These are phyloP conservation scores for Gila orcuttii DNA, from an alignment of 2,113 vertebrate genomes.

Conservation along the genomic window DNA sequence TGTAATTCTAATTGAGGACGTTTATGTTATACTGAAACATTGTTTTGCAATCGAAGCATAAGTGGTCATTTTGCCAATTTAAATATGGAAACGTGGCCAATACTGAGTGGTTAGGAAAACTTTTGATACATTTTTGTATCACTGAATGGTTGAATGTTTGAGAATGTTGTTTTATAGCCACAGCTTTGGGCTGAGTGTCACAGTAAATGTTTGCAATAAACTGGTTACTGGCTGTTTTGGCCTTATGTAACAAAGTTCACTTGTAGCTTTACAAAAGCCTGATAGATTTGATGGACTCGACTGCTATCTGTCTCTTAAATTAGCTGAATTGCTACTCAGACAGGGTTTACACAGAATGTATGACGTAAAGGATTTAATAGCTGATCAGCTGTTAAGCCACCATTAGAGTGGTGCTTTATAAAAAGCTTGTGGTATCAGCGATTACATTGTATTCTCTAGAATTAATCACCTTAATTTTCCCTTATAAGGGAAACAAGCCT, in stretches of 20 bases:
- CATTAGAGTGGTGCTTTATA: constrained; percentile 37
- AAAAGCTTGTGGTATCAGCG: constrained; percentile 19
- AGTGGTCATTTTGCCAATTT: constrained; percentile 8
- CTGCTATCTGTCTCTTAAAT: neutral
- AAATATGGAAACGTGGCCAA: neutral
- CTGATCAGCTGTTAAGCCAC: constrained; percentile 56
- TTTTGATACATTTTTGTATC: constrained; percentile 12
- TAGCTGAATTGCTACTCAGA: neutral
- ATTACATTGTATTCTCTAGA: neutral
- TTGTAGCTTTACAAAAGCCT: neutral
- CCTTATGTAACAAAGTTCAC: constrained; percentile 2
- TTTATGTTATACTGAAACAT: neutral
- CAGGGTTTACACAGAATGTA: constrained; percentile 36
- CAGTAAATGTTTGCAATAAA: neutral
- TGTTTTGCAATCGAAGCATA: neutral
- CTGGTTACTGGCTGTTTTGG: neutral
- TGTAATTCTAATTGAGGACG: neutral
- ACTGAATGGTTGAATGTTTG: neutral
- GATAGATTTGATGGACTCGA: neutral
- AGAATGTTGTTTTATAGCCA: neutral
- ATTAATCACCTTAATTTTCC: neutral
- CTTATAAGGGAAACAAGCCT: neutral
- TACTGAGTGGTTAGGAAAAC: neutral
- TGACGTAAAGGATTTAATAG: constrained; percentile 59
- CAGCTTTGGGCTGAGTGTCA: neutral